Base-by-base conservation (phyloP, 2,797 vertebrate genomes). In the Coluber constrictor region DNA sequence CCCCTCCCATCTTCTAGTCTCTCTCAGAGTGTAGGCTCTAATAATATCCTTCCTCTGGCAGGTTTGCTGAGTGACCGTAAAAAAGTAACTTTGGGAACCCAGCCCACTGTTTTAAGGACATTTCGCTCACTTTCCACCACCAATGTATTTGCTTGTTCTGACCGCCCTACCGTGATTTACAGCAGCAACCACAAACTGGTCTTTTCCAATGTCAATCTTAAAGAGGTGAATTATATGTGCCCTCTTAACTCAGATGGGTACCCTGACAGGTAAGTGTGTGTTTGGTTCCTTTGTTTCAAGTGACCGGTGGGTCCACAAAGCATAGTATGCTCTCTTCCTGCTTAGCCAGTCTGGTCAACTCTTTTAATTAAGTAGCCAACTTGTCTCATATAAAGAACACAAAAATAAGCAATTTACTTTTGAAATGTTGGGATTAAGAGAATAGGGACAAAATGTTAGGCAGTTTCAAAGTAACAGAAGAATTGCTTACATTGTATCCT, bases 141-240 rank as follows among this genome's bases (percentile, higher is more conserved):
- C 95, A 99, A 99, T 0, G 99, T 99, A 29, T 99, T 99, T 2
- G 99, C 99, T 92, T 99, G 99, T 97, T 99, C 99, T 0, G 99
- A 99, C 97, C 98, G 99, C 9, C 99, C 99, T 94, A 99, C 99
- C 0, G 99, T 99, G 98, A 99, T 99, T 97, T 99, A 99, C 96
- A 99, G 99, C 97, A 99, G 99, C 96, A 99, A 99, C 97, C 99
- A 99, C 98, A 99, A 99, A 95, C 97, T 99, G 95, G 99, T 99
- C 91, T 99, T 99, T 97, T 99, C 99, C 96, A 99, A 99, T 0
- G 99, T 99, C 97, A 99, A 99, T 97, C 98, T 99, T 94, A 99
- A 99, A 97, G 99, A 99, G 95, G 99, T 99, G 97, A 99, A 99
- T 97, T 99, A 99, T 95, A 99, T 99, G 99, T 99, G 99, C 95